A percentile compares a stretch with the other conserved stretches of the same genome.
These are phyloP conservation scores for Priocnemis perturbator DNA, from an alignment of 2,888 invertebrate species.

Conservation along the genomic window DNA sequence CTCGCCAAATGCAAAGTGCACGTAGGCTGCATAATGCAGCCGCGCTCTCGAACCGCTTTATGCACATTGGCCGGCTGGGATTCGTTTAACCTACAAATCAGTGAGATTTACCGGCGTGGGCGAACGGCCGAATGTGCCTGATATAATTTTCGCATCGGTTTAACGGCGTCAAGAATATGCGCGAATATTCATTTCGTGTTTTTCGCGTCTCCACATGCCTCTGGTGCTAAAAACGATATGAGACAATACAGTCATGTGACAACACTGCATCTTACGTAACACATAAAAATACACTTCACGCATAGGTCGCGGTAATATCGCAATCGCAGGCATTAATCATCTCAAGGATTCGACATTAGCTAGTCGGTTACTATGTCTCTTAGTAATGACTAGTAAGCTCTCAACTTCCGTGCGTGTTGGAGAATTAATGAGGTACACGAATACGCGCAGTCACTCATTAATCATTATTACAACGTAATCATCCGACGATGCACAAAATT, in stretches of 20 bases:
- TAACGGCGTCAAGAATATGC: background rate
- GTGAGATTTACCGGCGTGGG: constrained; percentile 48
- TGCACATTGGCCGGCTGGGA: constrained; percentile 35
- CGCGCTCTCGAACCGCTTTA: constrained; percentile 29
- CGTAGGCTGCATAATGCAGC: constrained; percentile 62
- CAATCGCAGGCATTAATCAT: constrained; percentile 47
- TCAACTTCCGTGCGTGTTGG: constrained; percentile 47
- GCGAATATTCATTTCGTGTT: constrained; percentile 6
- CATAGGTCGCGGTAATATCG: constrained; percentile 28
- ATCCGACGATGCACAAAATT: constrained; percentile 35
- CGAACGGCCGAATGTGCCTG: constrained; percentile 34
- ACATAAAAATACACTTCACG: constrained; percentile 37
- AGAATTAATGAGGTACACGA: constrained; percentile 53
- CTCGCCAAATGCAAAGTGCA: constrained; percentile 60
- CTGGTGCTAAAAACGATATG: too few relatives aligned
- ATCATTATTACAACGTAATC: constrained; percentile 59
- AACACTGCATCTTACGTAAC: constrained; percentile 27
- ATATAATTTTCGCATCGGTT: constrained; percentile 36
- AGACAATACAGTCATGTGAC: too few relatives aligned
- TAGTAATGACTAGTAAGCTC: constrained; percentile 47
- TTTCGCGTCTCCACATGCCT: constrained; percentile 15
- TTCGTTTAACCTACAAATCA: constrained; percentile 57
- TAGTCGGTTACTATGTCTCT: constrained; percentile 41
- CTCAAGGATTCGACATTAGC: constrained; percentile 42
- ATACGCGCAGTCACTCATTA: constrained; percentile 48